Evolutionary conservation across 2,113 vertebrate species (phyloP).

Genomic region (Sphaerodactylus townsendi): DNA sequence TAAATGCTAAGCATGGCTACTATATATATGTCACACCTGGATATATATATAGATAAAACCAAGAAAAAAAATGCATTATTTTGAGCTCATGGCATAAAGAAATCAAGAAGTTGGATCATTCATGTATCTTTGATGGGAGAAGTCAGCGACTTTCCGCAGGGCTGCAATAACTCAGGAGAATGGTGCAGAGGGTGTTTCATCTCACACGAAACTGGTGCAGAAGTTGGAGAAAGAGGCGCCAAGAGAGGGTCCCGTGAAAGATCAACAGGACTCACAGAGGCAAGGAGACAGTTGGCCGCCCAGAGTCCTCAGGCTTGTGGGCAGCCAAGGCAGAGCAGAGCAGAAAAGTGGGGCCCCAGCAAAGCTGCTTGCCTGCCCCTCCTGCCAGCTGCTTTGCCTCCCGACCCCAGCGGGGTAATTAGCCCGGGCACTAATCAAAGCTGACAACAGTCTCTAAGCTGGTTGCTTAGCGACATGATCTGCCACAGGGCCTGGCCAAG

Average conservation of each 20-base stretch:
- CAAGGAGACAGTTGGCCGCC: not conserved
- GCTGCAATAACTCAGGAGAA: not conserved
- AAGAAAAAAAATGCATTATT: not conserved
- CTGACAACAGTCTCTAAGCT: not conserved
- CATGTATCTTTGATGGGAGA: not conserved
- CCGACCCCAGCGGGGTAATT: not conserved
- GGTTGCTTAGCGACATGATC: conserved; percentile 10
- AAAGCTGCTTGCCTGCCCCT: not conserved
- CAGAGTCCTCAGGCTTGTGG: not conserved
- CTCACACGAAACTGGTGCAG: not conserved
- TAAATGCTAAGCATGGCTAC: not conserved
- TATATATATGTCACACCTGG: not conserved
- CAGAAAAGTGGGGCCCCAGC: not conserved
- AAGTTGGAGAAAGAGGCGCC: too few species aligned
- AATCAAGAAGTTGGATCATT: not conserved
- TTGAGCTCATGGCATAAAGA: too few species aligned
- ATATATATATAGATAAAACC: not conserved
- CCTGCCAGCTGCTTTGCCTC: not conserved
- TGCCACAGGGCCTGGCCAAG: not conserved
- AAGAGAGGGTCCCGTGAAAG: not conserved
- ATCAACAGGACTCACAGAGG: not conserved
- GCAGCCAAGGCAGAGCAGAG: not conserved
- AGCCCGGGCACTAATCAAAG: conserved; percentile 4
- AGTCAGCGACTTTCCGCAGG: not conserved
- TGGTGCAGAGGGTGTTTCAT: not conserved